Base-by-base conservation (phyloP, 2,797 vertebrate species). In the Phoebastria nigripes region DNA sequence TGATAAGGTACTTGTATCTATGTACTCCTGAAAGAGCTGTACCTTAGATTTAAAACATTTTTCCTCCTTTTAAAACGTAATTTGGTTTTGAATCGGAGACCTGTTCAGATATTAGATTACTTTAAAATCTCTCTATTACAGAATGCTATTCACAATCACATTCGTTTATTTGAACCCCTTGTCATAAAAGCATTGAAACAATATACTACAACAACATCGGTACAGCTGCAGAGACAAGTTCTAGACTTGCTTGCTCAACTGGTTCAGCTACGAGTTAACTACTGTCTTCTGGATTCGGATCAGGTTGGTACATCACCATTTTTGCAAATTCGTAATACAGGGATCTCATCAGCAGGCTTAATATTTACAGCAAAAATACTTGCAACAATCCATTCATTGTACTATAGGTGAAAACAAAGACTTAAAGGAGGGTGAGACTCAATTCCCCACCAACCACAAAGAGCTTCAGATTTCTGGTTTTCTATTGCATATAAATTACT, bases 151-250 rank as follows among this genome's bases (percentile, higher is more conserved):
- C 99, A 99, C 97, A 99, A 97, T 96, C 99, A 99, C 98, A 99
- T 99, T 82, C 99, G 99, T 51, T 98, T 99, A 69, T 99, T 99
- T 97, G 99, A 99, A 97, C 99, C 99, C 1, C 98, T 99, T 92
- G 99, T 99, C 88, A 99, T 99, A 92, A 99, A 99, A 98, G 99
- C 99, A 15, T 89, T 99, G 95, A 99, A 99, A 97, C 99, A 99
- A 97, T 99, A 99, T 94, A 99, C 99, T 15, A 99, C 99, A 29
- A 99, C 99, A 61, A 99, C 99, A 2, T 99, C 99, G 0, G 99
- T 99, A 82, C 98, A 98, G 33, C 98, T 99, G 89, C 99, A 99
- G 98, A 99, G 98, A 96, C 99, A 99, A 94, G 99, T 99, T 18
- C 97, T 99, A 85, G 99, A 99, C 95, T 98, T 99, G 92, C 98